phyloP scores from a whole-genome alignment of 2,113 vertebrate genomes.

The Oncorhynchus tshawytscha region DNA sequence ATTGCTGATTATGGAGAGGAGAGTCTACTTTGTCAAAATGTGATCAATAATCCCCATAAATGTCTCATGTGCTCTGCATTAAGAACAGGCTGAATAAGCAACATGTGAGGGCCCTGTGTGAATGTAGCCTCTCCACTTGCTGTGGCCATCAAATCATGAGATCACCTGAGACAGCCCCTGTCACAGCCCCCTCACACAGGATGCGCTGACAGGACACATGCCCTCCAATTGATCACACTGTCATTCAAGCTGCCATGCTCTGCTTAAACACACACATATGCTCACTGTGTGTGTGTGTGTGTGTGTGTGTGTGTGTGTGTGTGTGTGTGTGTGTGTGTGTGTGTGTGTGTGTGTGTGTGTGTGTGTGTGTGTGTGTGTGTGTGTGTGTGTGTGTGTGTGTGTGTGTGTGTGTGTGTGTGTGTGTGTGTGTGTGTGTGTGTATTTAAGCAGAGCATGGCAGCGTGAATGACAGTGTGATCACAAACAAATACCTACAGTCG shows the following conservation, averaged over 20 bases:
- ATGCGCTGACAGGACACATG: constrained; percentile 68
- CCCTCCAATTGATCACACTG: constrained; percentile 64
- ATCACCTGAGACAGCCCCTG: constrained; percentile 63
- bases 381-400: background rate
- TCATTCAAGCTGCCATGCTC: constrained; percentile 51
- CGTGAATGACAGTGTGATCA: constrained; percentile 66
- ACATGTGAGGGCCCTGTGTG: constrained; percentile 38
- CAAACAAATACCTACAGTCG: background rate
- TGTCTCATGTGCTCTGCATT: constrained; percentile 54
- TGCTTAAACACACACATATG: constrained; percentile 8
- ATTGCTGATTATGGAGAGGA: constrained; percentile 59
- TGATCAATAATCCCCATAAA: constrained; percentile 71
- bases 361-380: background rate
- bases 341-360: background rate
- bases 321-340: background rate
- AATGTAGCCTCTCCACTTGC: constrained; percentile 46
- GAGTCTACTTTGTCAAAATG: constrained; percentile 65
- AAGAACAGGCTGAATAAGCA: constrained; percentile 63
- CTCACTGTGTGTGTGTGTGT: background rate
- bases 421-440: background rate
- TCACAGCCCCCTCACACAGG: constrained; percentile 37
- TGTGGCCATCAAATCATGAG: constrained; percentile 72
- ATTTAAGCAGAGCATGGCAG: constrained; percentile 21
- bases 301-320: background rate
- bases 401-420: background rate